Base-by-base conservation (phyloP, 2,888 invertebrate species). In the Parthenolecanium corni region DNA sequence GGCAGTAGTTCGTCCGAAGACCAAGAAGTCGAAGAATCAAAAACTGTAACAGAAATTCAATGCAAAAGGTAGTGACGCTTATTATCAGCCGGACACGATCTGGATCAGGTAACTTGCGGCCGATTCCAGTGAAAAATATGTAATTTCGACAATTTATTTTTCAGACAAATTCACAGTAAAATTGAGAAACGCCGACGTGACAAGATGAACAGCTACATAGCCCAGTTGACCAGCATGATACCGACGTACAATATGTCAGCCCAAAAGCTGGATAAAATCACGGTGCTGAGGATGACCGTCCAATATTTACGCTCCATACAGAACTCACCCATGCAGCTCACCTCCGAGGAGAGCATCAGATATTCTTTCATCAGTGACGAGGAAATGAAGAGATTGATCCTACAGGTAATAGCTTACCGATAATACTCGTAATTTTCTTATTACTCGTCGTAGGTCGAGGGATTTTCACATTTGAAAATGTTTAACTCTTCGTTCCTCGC, bases 191-290 rank as follows among this genome's bases (percentile, higher is more conserved):
- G 93, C 0, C 79, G 95, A 0, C 80, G 95, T 31, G 93, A 95
- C 74, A 94, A 94, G 76, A 95, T 95, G 93, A 95, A 94, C 76
- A 89, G 87, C 0, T 93, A 92, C 75, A 94, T 95, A 69, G 82
- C 85, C 2, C 92, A 94, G 73, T 74, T 95, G 64, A 78, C 86
- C 16, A 79, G 85, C 1, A 86, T 94, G 83, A 82, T 95, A 18
- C 95, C 94, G 0, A 89, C 92, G 89, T 86, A 86, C 69, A 56
- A 63, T 18, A 47, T 36, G 11, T 88, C 92, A 86, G 85, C 90
- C 31, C 78, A 92, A 62, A 94, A 94, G 76, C 76, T 94, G 70
- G 95, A 95, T 76, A 95, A 95, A 75, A 77, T 95, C 68, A 94
- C 93, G 0, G 82, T 82, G 1, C 76, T 95, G 31, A 78, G 93